phyloP scores from a whole-genome alignment of 2,113 vertebrate species.

The Dromiciops gliroides region DNA sequence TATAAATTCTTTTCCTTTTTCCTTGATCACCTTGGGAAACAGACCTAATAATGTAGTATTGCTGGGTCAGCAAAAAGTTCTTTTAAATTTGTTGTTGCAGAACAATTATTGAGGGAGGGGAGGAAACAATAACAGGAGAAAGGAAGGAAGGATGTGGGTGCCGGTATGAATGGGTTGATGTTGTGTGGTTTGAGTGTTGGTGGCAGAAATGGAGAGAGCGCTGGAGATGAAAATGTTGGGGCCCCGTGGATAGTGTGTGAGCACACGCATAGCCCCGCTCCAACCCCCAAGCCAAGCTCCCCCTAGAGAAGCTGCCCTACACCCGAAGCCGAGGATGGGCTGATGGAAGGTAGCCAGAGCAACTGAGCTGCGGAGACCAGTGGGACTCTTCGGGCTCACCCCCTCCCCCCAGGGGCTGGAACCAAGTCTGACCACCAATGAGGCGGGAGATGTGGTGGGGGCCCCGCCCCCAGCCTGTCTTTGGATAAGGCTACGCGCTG shows the following conservation, averaged over 20 bases:
- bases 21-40: neutral
- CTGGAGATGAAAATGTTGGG: neutral
- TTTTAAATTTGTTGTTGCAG: neutral
- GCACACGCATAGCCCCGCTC: neutral
- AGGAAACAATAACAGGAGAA: neutral
- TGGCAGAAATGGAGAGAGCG: neutral
- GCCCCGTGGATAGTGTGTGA: neutral
- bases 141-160: neutral
- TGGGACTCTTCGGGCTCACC: neutral
- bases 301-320: neutral
- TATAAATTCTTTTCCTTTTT: neutral
- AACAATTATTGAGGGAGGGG: neutral
- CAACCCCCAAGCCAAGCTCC: neutral
- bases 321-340: no score
- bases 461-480: conserved; percentile 49
- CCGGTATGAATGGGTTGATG: neutral
- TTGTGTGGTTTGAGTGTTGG: neutral
- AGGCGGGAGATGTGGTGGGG: accelerated
- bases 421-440: neutral
- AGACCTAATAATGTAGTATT: neutral
- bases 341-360: neutral
- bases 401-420: neutral
- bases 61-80: neutral
- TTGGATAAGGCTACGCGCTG: neutral
- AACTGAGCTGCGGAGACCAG: neutral